phyloP scores from a whole-genome alignment of 2,113 vertebrate species.

The Apodemus speciosus region DNA sequence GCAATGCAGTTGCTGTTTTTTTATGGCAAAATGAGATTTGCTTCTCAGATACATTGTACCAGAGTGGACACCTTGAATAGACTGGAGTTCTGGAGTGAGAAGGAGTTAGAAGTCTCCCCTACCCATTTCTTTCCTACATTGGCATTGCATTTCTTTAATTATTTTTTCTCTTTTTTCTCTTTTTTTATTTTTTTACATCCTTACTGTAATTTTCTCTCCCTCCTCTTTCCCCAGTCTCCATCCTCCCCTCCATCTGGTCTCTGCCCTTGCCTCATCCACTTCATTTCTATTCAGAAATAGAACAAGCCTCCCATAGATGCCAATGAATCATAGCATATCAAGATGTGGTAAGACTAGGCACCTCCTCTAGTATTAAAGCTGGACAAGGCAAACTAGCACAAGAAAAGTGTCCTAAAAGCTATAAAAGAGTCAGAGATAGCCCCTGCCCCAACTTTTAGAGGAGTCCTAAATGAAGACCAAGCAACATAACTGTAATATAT shows the following conservation, averaged over 20 bases:
- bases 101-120: not conserved
- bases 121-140: not conserved
- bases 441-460: not conserved
- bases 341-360: not conserved
- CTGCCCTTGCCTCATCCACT: not conserved
- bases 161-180: not conserved
- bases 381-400: not conserved
- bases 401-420: not conserved
- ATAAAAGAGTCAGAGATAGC: not conserved
- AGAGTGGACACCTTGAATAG: not conserved
- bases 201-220: not conserved
- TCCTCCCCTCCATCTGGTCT: accelerated
- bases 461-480: not conserved
- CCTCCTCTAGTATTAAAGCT: not conserved
- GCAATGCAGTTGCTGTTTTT: no score
- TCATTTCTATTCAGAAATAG: not conserved
- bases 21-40: not conserved
- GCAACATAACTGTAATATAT: not conserved
- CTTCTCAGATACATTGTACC: not conserved
- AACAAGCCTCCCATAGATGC: not conserved
- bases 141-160: not conserved
- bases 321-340: not conserved
- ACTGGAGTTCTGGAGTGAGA: not conserved
- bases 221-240: not conserved
- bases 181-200: not conserved